Conservation (phyloP, 2,113 vertebrate genomes). For the Microcebus griseorufus region DNA sequence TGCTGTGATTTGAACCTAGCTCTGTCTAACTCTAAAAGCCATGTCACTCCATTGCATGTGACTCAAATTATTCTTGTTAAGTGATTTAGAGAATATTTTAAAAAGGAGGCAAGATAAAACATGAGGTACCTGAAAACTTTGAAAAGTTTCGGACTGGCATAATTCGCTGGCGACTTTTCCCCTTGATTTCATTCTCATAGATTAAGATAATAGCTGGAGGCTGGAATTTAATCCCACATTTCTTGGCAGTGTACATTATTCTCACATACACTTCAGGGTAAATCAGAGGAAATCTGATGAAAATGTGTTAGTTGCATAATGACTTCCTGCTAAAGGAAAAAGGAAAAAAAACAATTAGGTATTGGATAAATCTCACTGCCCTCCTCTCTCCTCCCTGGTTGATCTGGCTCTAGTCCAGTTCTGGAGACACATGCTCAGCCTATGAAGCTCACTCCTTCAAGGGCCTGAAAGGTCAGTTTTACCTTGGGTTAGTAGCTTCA, state of each 20-base stretch:
- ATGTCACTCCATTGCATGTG: neutral
- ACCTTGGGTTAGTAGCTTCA: neutral
- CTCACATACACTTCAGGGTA: neutral
- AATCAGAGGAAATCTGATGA: neutral
- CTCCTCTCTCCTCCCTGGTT: neutral
- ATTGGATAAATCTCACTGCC: neutral
- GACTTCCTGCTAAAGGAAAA: slow-evolving; percentile 46
- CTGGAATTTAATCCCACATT: slow-evolving; percentile 93
- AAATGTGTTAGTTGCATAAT: neutral
- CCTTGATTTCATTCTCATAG: slow-evolving; percentile 85
- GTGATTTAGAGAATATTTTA: neutral
- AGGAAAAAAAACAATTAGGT: neutral
- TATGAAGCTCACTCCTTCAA: neutral
- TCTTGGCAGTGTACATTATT: slow-evolving; percentile 89
- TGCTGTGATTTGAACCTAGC: neutral
- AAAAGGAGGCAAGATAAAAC: neutral
- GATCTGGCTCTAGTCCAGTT: neutral
- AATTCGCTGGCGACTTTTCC: slow-evolving; percentile 89
- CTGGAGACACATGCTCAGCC: neutral
- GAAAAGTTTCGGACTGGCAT: slow-evolving; percentile 95
- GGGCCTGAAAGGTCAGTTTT: neutral
- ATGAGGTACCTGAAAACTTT: slow-evolving; percentile 88
- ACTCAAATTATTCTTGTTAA: neutral
- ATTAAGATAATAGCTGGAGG: slow-evolving; percentile 93
- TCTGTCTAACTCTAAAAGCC: neutral